Base-by-base conservation (phyloP, 2,113 vertebrate species). In the Psittacula cyanocephala region DNA sequence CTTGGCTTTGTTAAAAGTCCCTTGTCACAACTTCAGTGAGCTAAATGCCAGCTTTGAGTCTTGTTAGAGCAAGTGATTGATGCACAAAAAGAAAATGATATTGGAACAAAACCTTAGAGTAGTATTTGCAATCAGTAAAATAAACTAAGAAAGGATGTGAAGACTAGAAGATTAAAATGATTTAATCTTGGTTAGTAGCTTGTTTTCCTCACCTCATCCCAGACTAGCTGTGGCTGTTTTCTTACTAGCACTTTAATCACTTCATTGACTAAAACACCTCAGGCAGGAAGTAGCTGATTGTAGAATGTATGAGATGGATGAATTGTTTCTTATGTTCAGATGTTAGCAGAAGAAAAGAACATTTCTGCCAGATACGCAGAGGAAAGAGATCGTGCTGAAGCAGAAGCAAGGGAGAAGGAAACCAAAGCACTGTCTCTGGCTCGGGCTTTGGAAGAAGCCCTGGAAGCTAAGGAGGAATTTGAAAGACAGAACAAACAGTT, bases 401-500 rank as follows among this genome's bases (percentile, higher is more conserved):
- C 99, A 0, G 99, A 99, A 84, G 99, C 99, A 33, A 97, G 99
- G 88, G 99, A 99, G 97, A 99, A 99, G 96, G 99, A 99, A 46
- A 99, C 99, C 87, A 99, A 99, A 89, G 99, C 99, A 6, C 97
- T 99, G 80, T 99, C 99, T 22, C 96, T 99, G 97, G 97, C 99
- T 71, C 96, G 99, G 57, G 99, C 98, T 31, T 97, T 99, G 46
- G 99, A 99, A 88, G 99, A 99, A 94, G 99, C 99, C 25, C 95
- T 99, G 86, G 99, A 99, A 81, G 98, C 98, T 82, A 99, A 99
- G 92, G 99, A 99, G 85, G 99, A 99, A 27, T 98, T 99, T 86
- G 99, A 99, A 94, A 98, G 99, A 59, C 98, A 99, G 94, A 99
- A 99, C 97, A 99, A 99, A 96, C 99, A 99, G 98, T 98, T 99